Evolutionary conservation across 2,113 vertebrate species (phyloP).

Genomic region (Candoia aspera): DNA sequence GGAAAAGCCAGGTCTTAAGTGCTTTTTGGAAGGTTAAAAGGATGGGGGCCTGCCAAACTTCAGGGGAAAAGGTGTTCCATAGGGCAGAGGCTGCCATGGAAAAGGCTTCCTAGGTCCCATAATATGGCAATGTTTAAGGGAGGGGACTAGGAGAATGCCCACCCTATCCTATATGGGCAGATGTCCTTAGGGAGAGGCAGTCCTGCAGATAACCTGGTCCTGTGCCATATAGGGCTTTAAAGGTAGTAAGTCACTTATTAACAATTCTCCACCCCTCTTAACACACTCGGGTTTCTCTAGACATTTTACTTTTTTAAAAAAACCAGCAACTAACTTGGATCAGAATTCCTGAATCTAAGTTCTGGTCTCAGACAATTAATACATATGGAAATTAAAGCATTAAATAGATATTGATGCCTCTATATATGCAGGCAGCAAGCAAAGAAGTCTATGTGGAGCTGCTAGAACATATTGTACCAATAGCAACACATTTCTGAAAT

Average conservation of each 20-base stretch:
- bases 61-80: background rate
- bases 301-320: background rate
- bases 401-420: background rate
- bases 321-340: background rate
- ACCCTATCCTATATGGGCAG: background rate
- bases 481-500: too few species aligned
- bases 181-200: background rate
- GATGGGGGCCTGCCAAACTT: background rate
- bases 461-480: background rate
- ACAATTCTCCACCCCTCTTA: background rate
- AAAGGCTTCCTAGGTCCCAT: background rate
- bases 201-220: background rate
- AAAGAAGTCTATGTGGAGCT: background rate
- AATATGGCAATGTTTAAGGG: background rate
- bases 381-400: background rate
- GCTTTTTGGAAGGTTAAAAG: background rate
- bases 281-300: background rate
- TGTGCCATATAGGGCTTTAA: background rate
- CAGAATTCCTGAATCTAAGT: background rate
- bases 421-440: background rate
- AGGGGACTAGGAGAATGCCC: background rate
- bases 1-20: background rate
- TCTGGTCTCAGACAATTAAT: background rate
- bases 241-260: background rate
- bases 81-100: background rate